Base-by-base conservation (phyloP, 2,888 invertebrate species). In the Hoplodrina blanda region DNA sequence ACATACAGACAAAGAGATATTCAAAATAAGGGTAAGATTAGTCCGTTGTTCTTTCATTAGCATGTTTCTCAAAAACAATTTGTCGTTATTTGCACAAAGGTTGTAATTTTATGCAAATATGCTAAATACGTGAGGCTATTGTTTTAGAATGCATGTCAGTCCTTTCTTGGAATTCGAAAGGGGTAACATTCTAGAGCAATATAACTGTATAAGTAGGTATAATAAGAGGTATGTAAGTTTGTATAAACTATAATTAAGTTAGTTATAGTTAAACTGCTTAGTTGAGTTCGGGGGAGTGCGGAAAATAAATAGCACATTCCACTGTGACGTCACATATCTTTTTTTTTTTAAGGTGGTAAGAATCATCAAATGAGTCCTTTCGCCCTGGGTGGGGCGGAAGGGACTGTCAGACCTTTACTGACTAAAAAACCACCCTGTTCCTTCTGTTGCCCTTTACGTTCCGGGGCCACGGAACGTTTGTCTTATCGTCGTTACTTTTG, bases 21-120 rank as follows among this genome's bases (percentile, higher is more conserved):
- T 65, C 17, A 56, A 55, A 61, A 59, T 67, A 62, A 75, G 69
- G 56, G 54, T 62, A 52, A 55, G 52, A 73, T 77, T 63, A 77
- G 41, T 80, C 50, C 70, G 66, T 62, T 71, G 74, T 49, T 60
- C 44, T 68, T 71, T 71, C 63, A 79, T 87, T 87, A 86, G 81
- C 87, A 76, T 74, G 67, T 77, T 80, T 78, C 78, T 71, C 64
- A 71, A 72, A 81, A 78, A 79, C 81, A 85, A 83, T 78, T 74
- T 76, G 73, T 72, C 73, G 76, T 78, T 75, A 76, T 84, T 87
- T 75, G 81, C 81, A 80, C 62, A 62, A 77, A 80, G 74, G 78
- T 83, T 78, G 79, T 89, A 92, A 91, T 89, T 88, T 85, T 85
- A 80, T 88, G 88, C 83, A 85, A 91, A 91, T 85, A 87, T 81